Conservation (phyloP, 2,113 vertebrate genomes). For the Aepyceros melampus region DNA sequence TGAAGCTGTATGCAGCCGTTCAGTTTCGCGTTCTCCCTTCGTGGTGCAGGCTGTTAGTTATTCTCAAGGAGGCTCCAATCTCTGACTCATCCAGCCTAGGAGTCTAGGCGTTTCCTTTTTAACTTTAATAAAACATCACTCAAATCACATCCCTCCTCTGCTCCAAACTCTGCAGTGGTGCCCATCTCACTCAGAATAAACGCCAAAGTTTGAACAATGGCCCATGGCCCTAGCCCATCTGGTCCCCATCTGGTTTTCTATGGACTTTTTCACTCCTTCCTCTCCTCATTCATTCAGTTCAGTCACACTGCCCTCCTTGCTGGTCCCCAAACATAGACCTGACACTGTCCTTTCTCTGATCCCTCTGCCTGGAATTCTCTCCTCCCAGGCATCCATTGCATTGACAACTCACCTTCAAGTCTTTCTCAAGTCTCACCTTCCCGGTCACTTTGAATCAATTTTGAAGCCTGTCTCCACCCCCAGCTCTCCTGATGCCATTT, state of each 20-base stretch:
- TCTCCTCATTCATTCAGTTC: neutral
- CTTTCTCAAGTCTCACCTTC: neutral
- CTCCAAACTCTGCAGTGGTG: neutral
- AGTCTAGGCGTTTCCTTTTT: neutral
- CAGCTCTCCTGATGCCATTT: neutral
- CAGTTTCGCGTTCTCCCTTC: accelerated
- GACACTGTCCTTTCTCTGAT: neutral
- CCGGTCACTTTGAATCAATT: accelerated
- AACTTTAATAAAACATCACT: constrained; percentile 1
- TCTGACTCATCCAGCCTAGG: neutral
- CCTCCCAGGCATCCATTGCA: neutral
- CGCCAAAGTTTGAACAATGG: neutral
- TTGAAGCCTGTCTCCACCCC: neutral
- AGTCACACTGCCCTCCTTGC: neutral
- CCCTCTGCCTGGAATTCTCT: neutral
- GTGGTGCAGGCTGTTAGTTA: neutral
- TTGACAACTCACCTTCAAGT: neutral
- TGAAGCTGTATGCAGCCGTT: accelerated
- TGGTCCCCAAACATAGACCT: neutral
- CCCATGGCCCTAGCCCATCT: neutral
- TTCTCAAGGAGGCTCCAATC: neutral
- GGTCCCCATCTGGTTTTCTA: neutral
- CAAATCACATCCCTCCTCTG: neutral
- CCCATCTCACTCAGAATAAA: neutral
- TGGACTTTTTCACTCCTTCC: neutral